phyloP scores from a whole-genome alignment of 2,888 invertebrate genomes.

The Lacanobia oleracea region DNA sequence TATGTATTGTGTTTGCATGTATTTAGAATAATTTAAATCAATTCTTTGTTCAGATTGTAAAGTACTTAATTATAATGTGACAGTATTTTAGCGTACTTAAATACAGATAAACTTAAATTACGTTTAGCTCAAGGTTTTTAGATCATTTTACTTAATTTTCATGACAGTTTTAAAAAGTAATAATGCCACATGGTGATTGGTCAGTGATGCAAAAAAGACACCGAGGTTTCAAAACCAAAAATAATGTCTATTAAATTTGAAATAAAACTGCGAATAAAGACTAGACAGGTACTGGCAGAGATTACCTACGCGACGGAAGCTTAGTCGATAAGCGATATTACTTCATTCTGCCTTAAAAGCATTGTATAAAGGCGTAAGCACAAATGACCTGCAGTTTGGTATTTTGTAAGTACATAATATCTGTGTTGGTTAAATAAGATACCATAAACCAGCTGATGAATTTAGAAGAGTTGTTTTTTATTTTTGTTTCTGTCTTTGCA shows the following conservation, averaged over 20 bases:
- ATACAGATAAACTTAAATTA: neutral
- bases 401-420: no score
- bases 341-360: neutral
- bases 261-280: neutral
- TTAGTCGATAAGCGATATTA: neutral
- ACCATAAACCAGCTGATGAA: no score
- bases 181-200: neutral
- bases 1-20: conserved; percentile 1
- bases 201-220: no score
- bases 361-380: neutral
- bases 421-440: no score
- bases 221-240: neutral
- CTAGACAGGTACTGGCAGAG: neutral
- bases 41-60: conserved; percentile 6
- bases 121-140: neutral
- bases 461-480: no score
- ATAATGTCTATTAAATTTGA: no score
- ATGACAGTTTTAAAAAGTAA: neutral
- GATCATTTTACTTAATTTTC: neutral
- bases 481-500: no score
- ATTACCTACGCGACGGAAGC: neutral
- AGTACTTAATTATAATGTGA: conserved; percentile 46
- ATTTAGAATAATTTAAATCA: conserved; percentile 5
- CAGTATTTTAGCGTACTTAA: conserved; percentile 53
- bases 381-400: no score